Base-by-base conservation (phyloP, 2,113 vertebrate genomes). In the Sapayoa aenigma region DNA sequence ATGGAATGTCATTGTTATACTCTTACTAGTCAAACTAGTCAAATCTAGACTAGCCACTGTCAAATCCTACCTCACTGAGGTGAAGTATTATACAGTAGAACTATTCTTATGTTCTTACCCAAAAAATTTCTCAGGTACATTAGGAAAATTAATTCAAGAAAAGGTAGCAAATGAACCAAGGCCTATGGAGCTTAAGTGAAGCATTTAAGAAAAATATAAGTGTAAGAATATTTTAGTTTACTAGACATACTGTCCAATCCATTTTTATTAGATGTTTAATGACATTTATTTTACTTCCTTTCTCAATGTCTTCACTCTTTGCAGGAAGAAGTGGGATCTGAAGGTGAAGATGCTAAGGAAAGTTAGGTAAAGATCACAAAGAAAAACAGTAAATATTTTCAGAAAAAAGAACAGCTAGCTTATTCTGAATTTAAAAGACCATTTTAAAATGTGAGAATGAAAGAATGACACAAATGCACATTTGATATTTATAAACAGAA, bases 391-490 rank as follows among this genome's bases (percentile, higher is more conserved):
- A 53, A 69, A 59, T 30, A 63, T 52, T 86, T 92, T 68, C 33
- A 68, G 67, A 82, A 46, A 9, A 52, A 73, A 80, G 24, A 71
- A 25, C 7, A n/a, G 14, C 8, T 41, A 71, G 25, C 9, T 44
- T 83, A n/a, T 41, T 78, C 62, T 60, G 16, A 76, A 6, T 78
- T 68, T 59, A 72, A 90, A 87, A 25, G 27, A 47, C 13, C 20
- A 42, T 0, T 0, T 0, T 33, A 19, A 72, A 72, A 76, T 25
- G 5, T 39, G 56, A 74, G 49, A 65, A 52, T 9, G 56, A 37
- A 73, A 91, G 31, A 84, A 85, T 35, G 2, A 67, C 52, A 77
- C 4, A 82, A 77, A 77, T 6, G 2, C 27, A 44, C 11, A 44
- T 6, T 0, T 69, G 49, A 84, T 14, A 44, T 60, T 35, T 56